These are phyloP conservation scores for Onychostruthus taczanowskii DNA, from an alignment of 2,113 vertebrate species.

Conservation along the genomic window DNA sequence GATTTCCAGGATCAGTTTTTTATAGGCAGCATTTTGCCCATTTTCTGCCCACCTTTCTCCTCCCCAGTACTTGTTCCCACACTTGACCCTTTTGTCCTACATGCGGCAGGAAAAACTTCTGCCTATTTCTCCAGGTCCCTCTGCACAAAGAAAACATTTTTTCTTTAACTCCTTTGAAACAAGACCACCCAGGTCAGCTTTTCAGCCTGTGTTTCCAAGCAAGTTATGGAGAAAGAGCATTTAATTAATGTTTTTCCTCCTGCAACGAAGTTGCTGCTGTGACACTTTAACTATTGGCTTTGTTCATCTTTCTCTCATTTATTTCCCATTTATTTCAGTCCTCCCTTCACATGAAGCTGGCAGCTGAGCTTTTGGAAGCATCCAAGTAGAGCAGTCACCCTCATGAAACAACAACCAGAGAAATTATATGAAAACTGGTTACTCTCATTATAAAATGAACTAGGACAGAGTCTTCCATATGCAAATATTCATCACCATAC, in stretches of 20 bases:
- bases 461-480: background rate
- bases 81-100: background rate
- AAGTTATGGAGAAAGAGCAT: constrained; percentile 1
- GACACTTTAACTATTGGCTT: background rate
- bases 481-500: background rate
- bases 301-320: constrained; percentile 24
- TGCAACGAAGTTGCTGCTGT: background rate
- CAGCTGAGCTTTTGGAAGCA: background rate
- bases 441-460: background rate
- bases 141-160: background rate
- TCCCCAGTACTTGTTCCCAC: background rate
- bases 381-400: background rate
- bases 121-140: background rate
- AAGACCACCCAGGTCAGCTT: constrained; percentile 43
- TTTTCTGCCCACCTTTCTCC: background rate
- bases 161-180: background rate
- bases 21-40: background rate
- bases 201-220: constrained; percentile 20
- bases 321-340: constrained; percentile 21
- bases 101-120: background rate
- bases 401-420: background rate
- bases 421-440: background rate
- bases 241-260: constrained; percentile 11
- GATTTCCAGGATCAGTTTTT: background rate
- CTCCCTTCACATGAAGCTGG: background rate